Base-by-base conservation (phyloP, 1,140 invertebrate species). In the Drosophila eugracilis region DNA sequence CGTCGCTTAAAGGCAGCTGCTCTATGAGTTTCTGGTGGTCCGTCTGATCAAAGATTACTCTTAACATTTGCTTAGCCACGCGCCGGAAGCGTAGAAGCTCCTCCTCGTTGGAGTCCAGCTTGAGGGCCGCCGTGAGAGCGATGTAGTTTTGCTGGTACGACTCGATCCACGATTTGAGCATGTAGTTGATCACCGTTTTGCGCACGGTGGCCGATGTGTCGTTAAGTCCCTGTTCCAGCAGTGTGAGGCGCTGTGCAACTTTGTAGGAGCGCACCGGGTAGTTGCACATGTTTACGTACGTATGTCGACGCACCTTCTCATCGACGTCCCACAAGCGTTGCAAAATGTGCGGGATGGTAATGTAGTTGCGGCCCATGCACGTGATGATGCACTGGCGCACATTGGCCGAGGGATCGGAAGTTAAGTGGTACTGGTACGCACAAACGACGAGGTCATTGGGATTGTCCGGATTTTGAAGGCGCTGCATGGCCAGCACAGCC, bases 401-500 rank as follows among this genome's bases (percentile, higher is more conserved):
- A 50, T 95, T 95, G 55, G 94, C 92, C 78, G 94, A 95, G 1
- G 96, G 95, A 92, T 98, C 97, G 75, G 94, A 94, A 17, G 93
- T 92, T 84, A 97, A 92, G 65, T 97, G 95, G 88, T 94, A 96
- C n/a, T 95, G 90, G 83, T 95, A 97, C 0, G 96, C 94, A 86
- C 95, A 94, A 4, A 97, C 95, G 0, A 98, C 94, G 10, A 94
- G 94, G 92, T 97, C 97, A 47, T 95, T 92, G 12, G 94, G 93
- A 79, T 96, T 94, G 21, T 93, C 92, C 0, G 97, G 97, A 75
- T 96, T 95, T 91, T 98, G 97, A 3, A 98, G 92, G 34, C 96
- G 92, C 17, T 95, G 94, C 14, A 98, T 92, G n/a, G 96, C 96
- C 24, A 94, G 84, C 0, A 97, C 95, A 12, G 97, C 96, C 83